Percentiles rank a stretch among this genome's conserved stretches.
These are phyloP conservation scores for Forbesichthys agassizii DNA, from an alignment of 2,113 vertebrate genomes.

Conservation along the genomic window DNA sequence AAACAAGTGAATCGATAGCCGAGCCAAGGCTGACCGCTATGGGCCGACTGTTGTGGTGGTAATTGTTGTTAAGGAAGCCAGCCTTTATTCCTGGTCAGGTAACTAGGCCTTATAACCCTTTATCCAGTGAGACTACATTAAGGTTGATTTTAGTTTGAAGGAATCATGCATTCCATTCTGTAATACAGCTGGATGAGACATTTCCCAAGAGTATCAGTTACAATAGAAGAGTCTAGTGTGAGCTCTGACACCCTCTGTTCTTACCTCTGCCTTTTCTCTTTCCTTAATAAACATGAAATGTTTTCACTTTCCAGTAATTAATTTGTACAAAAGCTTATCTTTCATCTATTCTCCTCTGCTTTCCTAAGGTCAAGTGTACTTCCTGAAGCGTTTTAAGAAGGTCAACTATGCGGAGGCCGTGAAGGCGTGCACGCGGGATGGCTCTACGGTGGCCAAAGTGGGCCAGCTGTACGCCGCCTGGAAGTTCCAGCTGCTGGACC, in stretches of 20 bases:
- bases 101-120: conserved; percentile 6
- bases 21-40: conserved; percentile 30
- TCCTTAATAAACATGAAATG: background rate
- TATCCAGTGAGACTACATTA: background rate
- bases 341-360: background rate
- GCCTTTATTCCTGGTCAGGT: conserved; percentile 18
- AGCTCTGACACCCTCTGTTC: too few relatives aligned
- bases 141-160: conserved; percentile 26
- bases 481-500: conserved; percentile 92
- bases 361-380: conserved; percentile 86
- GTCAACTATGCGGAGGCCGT: conserved; percentile 84
- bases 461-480: conserved; percentile 94
- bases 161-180: conserved; percentile 25
- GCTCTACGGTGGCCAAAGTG: conserved; percentile 83
- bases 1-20: conserved; percentile 65
- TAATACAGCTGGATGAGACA: conserved; percentile 8
- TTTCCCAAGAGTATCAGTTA: conserved; percentile 19
- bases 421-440: conserved; percentile 84
- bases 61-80: conserved; percentile 5
- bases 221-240: too few relatives aligned
- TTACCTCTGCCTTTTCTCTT: background rate
- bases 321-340: too few relatives aligned
- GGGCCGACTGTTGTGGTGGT: conserved; percentile 39
- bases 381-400: conserved; percentile 90
- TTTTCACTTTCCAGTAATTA: background rate